These are phyloP conservation scores for Eubasilissa regina DNA, from an alignment of 1,140 invertebrate genomes.

Conservation along the genomic window DNA sequence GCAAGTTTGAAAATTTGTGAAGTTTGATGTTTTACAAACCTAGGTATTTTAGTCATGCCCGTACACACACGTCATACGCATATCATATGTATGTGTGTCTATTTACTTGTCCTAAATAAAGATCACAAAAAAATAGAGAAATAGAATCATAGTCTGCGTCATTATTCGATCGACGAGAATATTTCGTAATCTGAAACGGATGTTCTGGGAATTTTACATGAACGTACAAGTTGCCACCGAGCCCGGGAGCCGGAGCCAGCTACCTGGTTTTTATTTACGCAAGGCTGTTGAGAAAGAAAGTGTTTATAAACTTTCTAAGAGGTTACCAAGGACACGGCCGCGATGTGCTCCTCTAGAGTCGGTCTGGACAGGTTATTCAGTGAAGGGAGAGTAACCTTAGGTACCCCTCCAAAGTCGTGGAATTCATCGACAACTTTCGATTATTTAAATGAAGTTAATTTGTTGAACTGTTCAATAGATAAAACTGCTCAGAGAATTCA, in stretches of 20 bases:
- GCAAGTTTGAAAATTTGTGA: too few species aligned
- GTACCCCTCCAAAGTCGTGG: not conserved
- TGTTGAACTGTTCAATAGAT: too few species aligned
- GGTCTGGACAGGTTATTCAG: not conserved
- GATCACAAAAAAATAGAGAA: too few species aligned
- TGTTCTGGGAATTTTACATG: too few species aligned
- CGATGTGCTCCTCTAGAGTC: not conserved
- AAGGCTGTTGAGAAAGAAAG: conserved; percentile 52
- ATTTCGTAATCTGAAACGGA: conserved; percentile 4
- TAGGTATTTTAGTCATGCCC: too few species aligned
- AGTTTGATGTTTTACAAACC: too few species aligned
- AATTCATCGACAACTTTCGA: conserved; percentile 20
- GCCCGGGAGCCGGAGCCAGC: not conserved
- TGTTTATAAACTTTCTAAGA: conserved; percentile 55
- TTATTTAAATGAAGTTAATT: conserved; percentile 21
- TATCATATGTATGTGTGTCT: too few species aligned
- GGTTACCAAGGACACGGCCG: conserved; percentile 50
- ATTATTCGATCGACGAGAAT: not conserved
- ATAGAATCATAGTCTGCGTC: too few species aligned
- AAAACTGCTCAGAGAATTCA: too few species aligned
- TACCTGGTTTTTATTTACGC: conserved; percentile 28
- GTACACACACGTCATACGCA: too few species aligned
- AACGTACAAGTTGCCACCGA: too few species aligned
- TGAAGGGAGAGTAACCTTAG: not conserved
- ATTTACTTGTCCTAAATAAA: too few species aligned